A percentile compares a stretch with the other conserved stretches of the same genome.
phyloP scores from a whole-genome alignment of 2,113 vertebrate species.

The Heterocephalus glaber region DNA sequence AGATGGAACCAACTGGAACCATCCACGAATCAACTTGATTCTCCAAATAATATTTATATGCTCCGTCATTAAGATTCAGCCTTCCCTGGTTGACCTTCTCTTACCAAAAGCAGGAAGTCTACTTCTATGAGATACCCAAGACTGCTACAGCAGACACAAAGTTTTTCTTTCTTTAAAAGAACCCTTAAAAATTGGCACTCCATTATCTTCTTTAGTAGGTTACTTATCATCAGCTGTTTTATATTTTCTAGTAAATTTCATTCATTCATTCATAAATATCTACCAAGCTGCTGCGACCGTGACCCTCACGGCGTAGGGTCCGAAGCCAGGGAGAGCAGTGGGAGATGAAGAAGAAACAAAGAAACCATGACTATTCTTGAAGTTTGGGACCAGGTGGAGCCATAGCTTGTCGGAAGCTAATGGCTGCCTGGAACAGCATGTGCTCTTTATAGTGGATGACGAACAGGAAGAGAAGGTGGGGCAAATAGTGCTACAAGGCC shows the following conservation, averaged over 20 bases:
- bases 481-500: too few species aligned
- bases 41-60: not conserved
- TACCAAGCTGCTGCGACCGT: not conserved
- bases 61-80: not conserved
- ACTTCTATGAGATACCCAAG: not conserved
- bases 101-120: not conserved
- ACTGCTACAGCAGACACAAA: not conserved
- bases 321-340: too few species aligned
- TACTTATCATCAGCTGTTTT: not conserved
- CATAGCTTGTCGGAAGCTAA: too few species aligned
- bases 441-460: too few species aligned
- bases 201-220: not conserved
- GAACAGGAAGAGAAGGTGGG: too few species aligned
- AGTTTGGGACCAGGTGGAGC: too few species aligned
- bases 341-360: too few species aligned
- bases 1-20: not conserved
- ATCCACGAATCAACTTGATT: not conserved
- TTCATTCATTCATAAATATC: not conserved
- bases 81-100: not conserved
- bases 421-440: too few species aligned
- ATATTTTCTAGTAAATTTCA: not conserved
- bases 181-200: not conserved
- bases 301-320: too few species aligned
- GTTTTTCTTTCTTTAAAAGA: not conserved
- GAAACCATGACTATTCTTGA: too few species aligned